These are phyloP conservation scores for Loris lydekkerianus DNA, from an alignment of 2,797 vertebrate genomes.

Conservation along the genomic window DNA sequence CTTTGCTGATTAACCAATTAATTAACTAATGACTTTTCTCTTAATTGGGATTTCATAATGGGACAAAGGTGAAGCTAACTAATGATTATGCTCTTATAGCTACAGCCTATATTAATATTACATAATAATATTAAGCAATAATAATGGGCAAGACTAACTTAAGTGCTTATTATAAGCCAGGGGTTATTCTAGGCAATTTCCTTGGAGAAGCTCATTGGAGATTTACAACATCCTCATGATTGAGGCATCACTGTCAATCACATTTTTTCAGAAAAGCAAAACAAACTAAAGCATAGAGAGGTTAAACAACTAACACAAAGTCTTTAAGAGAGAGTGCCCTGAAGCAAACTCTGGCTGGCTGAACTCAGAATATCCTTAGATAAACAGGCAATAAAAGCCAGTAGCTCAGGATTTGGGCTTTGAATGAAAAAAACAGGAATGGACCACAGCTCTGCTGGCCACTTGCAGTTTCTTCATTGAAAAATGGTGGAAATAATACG, in stretches of 20 bases:
- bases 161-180: neutral
- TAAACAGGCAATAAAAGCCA: neutral
- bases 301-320: neutral
- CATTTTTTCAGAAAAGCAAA: neutral
- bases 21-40: slow-evolving; percentile 44
- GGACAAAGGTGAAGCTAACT: neutral
- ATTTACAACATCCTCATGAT: neutral
- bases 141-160: neutral
- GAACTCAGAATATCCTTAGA: neutral
- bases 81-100: neutral
- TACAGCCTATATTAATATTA: neutral
- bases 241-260: neutral
- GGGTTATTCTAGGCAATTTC: neutral
- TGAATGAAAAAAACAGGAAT: neutral
- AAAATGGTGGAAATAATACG: neutral
- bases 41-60: slow-evolving; percentile 64
- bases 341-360: neutral
- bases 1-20: slow-evolving; percentile 41
- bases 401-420: neutral
- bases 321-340: neutral
- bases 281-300: neutral
- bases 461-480: neutral
- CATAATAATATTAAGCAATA: neutral
- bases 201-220: neutral
- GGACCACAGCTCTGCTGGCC: neutral